phyloP scores from a whole-genome alignment of 2,888 invertebrate species.

The Synanthedon myopaeformis region DNA sequence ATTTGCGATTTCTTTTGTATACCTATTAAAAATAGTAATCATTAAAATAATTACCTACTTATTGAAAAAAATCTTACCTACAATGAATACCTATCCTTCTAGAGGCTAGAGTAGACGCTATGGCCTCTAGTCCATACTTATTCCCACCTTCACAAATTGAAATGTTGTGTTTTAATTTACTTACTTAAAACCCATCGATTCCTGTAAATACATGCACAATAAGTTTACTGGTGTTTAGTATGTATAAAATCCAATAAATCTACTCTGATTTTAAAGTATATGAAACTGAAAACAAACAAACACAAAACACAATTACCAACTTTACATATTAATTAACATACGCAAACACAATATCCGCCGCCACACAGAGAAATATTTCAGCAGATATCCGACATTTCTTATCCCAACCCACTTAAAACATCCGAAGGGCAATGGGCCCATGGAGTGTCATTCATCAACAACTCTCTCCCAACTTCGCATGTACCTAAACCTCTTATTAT shows the following conservation, averaged over 20 bases:
- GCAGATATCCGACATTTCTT: constrained; percentile 64
- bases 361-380: constrained; percentile 46
- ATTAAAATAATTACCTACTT: too few relatives aligned
- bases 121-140: too few relatives aligned
- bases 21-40: too few relatives aligned
- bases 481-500: constrained; percentile 63
- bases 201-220: too few relatives aligned
- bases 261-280: constrained; percentile 16
- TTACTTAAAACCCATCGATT: too few relatives aligned
- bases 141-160: too few relatives aligned
- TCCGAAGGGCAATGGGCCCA: constrained; percentile 70
- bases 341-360: constrained; percentile 18
- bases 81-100: too few relatives aligned
- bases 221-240: too few relatives aligned
- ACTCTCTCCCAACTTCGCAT: constrained; percentile 60
- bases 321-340: constrained; percentile 34
- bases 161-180: too few relatives aligned
- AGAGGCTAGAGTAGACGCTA: too few relatives aligned
- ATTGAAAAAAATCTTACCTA: too few relatives aligned
- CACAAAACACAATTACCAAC: constrained; percentile 17
- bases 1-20: too few relatives aligned
- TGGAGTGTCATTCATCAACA: constrained; percentile 69
- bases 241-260: constrained; percentile 18
- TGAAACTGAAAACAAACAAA: constrained; percentile 12
- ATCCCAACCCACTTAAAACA: constrained; percentile 66